Percentiles rank a stretch among this genome's conserved stretches.
Conservation (phyloP, 2,113 vertebrate species). For the Anolis sagrei region DNA sequence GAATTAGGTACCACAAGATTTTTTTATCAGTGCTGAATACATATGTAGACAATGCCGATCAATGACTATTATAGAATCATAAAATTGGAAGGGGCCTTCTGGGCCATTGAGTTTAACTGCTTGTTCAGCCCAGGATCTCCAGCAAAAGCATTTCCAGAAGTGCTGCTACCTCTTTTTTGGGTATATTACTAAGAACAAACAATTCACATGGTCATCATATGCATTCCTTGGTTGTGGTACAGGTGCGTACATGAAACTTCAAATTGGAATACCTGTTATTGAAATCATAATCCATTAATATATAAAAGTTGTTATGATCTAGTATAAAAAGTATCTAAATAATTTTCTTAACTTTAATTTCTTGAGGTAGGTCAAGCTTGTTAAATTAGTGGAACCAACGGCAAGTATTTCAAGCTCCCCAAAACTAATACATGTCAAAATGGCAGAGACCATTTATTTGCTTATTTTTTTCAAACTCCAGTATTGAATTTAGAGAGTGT, state of each 20-base stretch:
- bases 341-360: background rate
- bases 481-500: background rate
- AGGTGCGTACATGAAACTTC: background rate
- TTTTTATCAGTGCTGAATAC: no score
- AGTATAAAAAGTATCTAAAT: background rate
- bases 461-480: background rate
- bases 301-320: background rate
- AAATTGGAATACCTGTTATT: background rate
- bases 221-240: background rate
- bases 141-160: no score
- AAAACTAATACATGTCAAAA: background rate
- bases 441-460: background rate
- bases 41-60: background rate
- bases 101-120: no score
- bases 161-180: background rate
- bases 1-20: background rate
- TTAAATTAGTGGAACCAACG: background rate
- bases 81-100: no score
- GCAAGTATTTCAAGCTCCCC: background rate
- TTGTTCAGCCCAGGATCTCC: no score
- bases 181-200: background rate
- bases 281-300: background rate
- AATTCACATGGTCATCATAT: background rate
- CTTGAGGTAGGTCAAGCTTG: background rate
- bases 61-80: no score